Evolutionary conservation across 1,140 invertebrate species (phyloP).

Genomic region (Danaus plexippus): DNA sequence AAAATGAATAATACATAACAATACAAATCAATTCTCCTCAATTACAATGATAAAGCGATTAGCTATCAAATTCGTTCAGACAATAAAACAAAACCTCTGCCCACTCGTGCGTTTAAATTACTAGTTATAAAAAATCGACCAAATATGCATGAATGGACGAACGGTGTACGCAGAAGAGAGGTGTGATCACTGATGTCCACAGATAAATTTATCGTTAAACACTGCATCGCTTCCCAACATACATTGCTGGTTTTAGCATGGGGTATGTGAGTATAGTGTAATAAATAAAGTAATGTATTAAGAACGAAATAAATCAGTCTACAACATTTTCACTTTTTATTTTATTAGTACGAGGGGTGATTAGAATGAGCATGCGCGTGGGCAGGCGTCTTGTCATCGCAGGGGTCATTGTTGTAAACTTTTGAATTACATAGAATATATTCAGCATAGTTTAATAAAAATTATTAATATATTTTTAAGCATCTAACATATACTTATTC

Average conservation of each 20-base stretch:
- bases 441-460: conserved; percentile 23
- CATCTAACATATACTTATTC: conserved; percentile 9
- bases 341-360: conserved; percentile 33
- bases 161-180: conserved; percentile 32
- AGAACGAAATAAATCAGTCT: too few species aligned
- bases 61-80: conserved; percentile 32
- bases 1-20: too few species aligned
- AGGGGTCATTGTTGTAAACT: conserved; percentile 47
- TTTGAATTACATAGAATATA: conserved; percentile 3
- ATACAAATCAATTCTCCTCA: too few species aligned
- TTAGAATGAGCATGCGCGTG: conserved; percentile 60
- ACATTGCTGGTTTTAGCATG: conserved; percentile 6
- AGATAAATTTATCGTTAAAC: too few species aligned
- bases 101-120: conserved; percentile 40
- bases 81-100: conserved; percentile 47
- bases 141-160: conserved; percentile 57
- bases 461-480: too few species aligned
- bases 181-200: conserved; percentile 23
- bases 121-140: conserved; percentile 42
- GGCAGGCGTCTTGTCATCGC: conserved; percentile 58
- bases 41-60: conserved; percentile 32
- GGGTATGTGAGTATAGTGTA: too few species aligned
- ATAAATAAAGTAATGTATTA: too few species aligned
- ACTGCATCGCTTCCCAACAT: not conserved
- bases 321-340: too few species aligned